phyloP scores from a whole-genome alignment of 2,888 invertebrate genomes.

The Phania funesta region DNA sequence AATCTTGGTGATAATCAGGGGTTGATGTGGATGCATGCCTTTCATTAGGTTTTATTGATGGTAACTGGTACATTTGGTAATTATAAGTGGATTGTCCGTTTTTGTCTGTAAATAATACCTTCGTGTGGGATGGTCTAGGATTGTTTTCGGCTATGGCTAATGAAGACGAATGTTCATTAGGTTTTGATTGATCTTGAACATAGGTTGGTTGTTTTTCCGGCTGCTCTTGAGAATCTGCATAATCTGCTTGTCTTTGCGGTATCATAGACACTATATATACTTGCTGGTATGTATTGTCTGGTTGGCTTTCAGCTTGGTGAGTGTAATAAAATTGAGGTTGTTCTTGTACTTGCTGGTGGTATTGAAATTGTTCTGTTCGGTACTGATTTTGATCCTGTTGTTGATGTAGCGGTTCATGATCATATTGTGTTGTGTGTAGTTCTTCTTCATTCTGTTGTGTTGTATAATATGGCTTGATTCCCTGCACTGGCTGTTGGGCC shows the following conservation, averaged over 20 bases:
- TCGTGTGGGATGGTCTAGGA: slow-evolving; percentile 79
- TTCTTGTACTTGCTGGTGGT: slow-evolving; percentile 65
- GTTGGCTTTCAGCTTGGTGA: slow-evolving; percentile 60
- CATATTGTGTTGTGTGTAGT: slow-evolving; percentile 48
- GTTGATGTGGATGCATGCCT: slow-evolving; percentile 69
- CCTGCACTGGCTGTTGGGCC: slow-evolving; percentile 67
- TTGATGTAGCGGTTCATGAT: slow-evolving; percentile 65
- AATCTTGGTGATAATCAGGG: slow-evolving; percentile 68
- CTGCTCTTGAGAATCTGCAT: slow-evolving; percentile 26
- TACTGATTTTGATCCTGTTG: slow-evolving; percentile 43
- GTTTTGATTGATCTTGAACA: slow-evolving; percentile 66
- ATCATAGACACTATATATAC: slow-evolving; percentile 76
- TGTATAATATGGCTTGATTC: slow-evolving; percentile 30
- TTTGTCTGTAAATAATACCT: slow-evolving; percentile 76
- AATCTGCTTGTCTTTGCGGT: slow-evolving; percentile 60
- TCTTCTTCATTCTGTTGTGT: slow-evolving; percentile 19
- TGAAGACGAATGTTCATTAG: slow-evolving; percentile 20
- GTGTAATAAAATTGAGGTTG: slow-evolving; percentile 75
- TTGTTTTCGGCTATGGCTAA: slow-evolving; percentile 77
- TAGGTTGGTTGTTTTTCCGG: slow-evolving; percentile 70
- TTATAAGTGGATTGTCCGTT: slow-evolving; percentile 69
- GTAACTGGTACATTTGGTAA: slow-evolving; percentile 73
- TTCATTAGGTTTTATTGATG: slow-evolving; percentile 73
- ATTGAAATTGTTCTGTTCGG: slow-evolving; percentile 67
- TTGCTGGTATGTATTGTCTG: slow-evolving; percentile 73